phyloP scores from a whole-genome alignment of 2,113 vertebrate genomes.

The Cyphomyrus plagiostoma region DNA sequence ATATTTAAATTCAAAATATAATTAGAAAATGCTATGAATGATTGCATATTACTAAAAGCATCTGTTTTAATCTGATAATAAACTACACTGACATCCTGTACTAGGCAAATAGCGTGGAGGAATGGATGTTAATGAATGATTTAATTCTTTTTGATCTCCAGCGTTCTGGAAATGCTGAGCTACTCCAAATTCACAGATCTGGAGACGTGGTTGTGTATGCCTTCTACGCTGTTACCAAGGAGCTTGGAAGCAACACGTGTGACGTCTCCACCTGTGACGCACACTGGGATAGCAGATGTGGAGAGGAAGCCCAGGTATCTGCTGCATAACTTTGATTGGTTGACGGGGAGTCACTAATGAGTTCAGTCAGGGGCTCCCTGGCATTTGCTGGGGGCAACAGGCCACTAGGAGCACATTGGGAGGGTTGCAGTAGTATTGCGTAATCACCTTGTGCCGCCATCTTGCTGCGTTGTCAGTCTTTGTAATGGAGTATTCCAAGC shows the following conservation, averaged over 20 bases:
- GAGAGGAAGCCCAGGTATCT: slow-evolving; percentile 19
- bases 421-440: background rate
- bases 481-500: too few species aligned
- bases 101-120: background rate
- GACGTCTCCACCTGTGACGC: slow-evolving; percentile 21
- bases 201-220: slow-evolving; percentile 72
- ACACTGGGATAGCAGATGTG: background rate
- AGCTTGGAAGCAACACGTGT: slow-evolving; percentile 38
- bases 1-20: background rate
- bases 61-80: background rate
- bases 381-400: background rate
- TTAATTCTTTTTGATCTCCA: slow-evolving; percentile 27
- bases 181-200: slow-evolving; percentile 65
- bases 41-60: background rate
- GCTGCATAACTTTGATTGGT: background rate
- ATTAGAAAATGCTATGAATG: background rate
- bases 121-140: background rate
- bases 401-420: background rate
- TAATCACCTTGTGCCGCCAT: background rate
- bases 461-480: background rate
- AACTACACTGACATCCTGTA: background rate
- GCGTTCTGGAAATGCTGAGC: slow-evolving; percentile 70
- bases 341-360: background rate
- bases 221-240: slow-evolving; percentile 57
- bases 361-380: background rate